Evolutionary conservation across 2,797 vertebrate species (phyloP).

Genomic region (Siniperca scherzeri): DNA sequence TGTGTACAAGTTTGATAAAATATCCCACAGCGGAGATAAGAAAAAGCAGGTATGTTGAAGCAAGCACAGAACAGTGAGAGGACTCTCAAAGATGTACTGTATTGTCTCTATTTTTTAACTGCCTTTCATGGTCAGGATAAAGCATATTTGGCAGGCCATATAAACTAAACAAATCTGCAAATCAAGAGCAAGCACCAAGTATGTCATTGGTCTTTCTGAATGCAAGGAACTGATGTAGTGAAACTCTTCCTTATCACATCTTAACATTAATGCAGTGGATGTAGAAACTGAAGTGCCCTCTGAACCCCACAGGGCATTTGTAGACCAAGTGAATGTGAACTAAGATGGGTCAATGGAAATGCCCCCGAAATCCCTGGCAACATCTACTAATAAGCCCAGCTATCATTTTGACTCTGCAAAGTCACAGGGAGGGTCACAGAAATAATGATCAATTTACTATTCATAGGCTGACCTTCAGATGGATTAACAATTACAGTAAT

Average conservation of each 20-base stretch:
- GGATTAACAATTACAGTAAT: conserved; percentile 34
- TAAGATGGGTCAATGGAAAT: conserved; percentile 43
- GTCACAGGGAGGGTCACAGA: conserved; percentile 47
- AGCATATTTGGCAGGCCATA: background rate
- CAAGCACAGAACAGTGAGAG: background rate
- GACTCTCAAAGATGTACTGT: background rate
- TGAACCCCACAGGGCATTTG: conserved; percentile 32
- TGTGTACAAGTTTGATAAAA: conserved; percentile 40
- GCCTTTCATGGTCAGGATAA: background rate
- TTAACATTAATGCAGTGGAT: conserved; percentile 20
- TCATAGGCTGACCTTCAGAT: conserved; percentile 51
- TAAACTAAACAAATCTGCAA: background rate
- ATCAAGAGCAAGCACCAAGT: background rate
- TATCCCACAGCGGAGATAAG: conserved; percentile 16
- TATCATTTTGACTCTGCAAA: conserved; percentile 46
- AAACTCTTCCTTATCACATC: conserved; percentile 6
- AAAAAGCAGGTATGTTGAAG: background rate
- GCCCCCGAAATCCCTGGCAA: conserved; percentile 35
- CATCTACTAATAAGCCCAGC: conserved; percentile 49
- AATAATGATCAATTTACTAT: conserved; percentile 68
- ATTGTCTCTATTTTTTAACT: background rate
- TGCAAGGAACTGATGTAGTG: background rate
- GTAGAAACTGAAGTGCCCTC: conserved; percentile 35
- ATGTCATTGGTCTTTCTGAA: background rate
- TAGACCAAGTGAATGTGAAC: conserved; percentile 24